phyloP scores from a whole-genome alignment of 2,888 invertebrate genomes.

The Antitype chi region DNA sequence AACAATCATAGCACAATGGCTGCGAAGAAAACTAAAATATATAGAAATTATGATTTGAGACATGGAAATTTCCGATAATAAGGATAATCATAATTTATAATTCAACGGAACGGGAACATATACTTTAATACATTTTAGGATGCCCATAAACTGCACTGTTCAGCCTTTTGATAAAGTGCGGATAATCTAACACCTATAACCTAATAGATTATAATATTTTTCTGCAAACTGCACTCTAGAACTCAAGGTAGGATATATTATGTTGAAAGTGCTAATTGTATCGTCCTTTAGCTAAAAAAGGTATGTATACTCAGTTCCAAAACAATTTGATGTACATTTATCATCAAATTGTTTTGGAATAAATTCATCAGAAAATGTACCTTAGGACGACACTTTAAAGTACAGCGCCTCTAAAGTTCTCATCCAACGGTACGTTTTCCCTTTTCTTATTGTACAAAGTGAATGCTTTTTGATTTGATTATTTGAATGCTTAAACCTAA shows the following conservation, averaged over 20 bases:
- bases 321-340: background rate
- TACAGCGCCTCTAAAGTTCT: too few relatives aligned
- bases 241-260: background rate
- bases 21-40: background rate
- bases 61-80: background rate
- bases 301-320: background rate
- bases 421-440: too few relatives aligned
- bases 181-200: too few relatives aligned
- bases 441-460: background rate
- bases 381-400: background rate
- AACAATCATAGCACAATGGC: background rate
- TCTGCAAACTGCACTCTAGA: background rate
- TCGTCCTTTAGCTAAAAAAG: background rate
- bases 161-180: background rate
- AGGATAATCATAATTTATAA: slow-evolving; percentile 8
- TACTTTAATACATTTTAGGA: background rate
- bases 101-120: background rate
- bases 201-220: background rate
- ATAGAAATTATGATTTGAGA: background rate
- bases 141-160: background rate
- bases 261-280: background rate
- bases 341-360: too few relatives aligned
- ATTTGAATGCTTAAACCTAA: background rate
- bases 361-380: background rate
- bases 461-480: too few relatives aligned